Evolutionary conservation across 2,113 vertebrate species (phyloP), one percentile per base, ranked within the genome.

Genomic region (Ctenodactylus gundi): DNA sequence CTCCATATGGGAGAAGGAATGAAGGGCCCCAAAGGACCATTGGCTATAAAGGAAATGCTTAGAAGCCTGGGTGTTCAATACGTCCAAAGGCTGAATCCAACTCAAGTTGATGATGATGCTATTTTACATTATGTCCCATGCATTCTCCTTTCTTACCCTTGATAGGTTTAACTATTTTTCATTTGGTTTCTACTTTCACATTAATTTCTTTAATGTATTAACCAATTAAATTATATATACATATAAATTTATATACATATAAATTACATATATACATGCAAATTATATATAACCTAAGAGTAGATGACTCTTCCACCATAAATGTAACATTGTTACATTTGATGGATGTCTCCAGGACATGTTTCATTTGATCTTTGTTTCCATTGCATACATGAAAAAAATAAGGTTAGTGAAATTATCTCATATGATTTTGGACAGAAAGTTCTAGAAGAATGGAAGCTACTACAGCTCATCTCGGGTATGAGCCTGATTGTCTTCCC

Each of bases 101-200:
- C 49, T 55, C 55, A 21, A 9, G 21, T 44, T 25, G 3, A 23
- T 31, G 4, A 7, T 70, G 2, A 20, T 11, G 72, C 0, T 1
- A 17, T 70, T 80, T 67, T 68, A 67, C 29, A 41, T 90, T 72
- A 34, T 5, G 2, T n/a, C 17, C 41, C 1, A 51, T 20, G 17
- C 7, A 80, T n/a, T 12, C 6, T 73, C 7, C 0, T 67, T 27
- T 75, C 10, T 75, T 60, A 73, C 4, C 6, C 6, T 4, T 7
- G 0, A 36, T 51, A 85, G 15, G 36, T 88, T 39, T 20, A 41
- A 60, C 13, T 39, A 51, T 23, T 83, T 25, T 65, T 82, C 58
- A 34, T 60, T 93, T 72, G 73, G 11, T 34, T 87, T 91, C 92
- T 44, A 85, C 14, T 94, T 87, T 68, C 3, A 58, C n/a, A 57